A percentile compares a stretch with the other conserved stretches of the same genome.
Evolutionary conservation across 2,797 vertebrate species (phyloP).

Genomic region (Menidia menidia): DNA sequence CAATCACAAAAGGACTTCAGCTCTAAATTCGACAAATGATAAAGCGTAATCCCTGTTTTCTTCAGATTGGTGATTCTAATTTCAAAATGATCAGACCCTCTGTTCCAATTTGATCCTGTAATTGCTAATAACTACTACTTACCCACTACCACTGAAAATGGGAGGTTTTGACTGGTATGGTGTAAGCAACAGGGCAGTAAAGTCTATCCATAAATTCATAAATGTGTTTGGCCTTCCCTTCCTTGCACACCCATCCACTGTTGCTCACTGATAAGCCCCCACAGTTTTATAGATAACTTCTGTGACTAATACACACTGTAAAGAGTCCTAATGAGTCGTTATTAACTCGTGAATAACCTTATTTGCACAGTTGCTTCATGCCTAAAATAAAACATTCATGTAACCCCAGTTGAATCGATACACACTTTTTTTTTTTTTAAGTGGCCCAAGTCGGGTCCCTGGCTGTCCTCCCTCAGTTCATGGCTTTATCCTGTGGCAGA

Average conservation of each 20-base stretch:
- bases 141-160: no score
- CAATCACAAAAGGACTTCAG: no score
- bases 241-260: conserved; percentile 28
- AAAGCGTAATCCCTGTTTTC: neutral
- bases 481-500: conserved; percentile 46
- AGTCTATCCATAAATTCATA: neutral
- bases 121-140: no score
- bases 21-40: no score
- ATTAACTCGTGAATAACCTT: conserved; percentile 23
- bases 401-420: conserved; percentile 48
- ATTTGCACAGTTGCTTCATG: conserved; percentile 20
- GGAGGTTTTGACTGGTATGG: neutral
- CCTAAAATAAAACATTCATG: conserved; percentile 33
- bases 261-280: conserved; percentile 43
- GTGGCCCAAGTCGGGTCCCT: conserved; percentile 32
- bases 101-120: neutral
- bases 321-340: conserved; percentile 6
- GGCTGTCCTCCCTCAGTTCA: conserved; percentile 22
- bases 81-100: neutral
- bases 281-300: conserved; percentile 9
- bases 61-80: neutral
- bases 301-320: neutral
- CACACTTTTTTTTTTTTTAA: conserved; percentile 9
- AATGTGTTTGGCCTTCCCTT: neutral
- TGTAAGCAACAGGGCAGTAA: neutral